phyloP scores from a whole-genome alignment of 2,113 vertebrate genomes.

The Eurystomus gularis region DNA sequence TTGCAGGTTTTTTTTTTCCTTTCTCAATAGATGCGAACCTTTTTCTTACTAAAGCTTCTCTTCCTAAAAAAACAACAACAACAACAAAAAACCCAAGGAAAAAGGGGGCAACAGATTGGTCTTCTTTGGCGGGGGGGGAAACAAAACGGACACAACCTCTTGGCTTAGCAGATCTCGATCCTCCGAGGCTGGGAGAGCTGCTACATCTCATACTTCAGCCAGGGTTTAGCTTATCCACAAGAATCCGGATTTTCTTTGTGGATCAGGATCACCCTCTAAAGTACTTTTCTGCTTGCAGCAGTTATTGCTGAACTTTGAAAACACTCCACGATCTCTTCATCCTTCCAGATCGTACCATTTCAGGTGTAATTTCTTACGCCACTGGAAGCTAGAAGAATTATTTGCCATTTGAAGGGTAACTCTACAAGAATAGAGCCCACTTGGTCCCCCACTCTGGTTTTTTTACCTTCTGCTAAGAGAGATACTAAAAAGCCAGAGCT shows the following conservation, averaged over 20 bases:
- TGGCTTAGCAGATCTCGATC: background rate
- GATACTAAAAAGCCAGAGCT: background rate
- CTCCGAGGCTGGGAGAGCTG: background rate
- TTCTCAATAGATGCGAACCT: background rate
- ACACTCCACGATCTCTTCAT: background rate
- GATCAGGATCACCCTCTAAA: background rate
- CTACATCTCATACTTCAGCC: background rate
- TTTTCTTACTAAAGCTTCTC: background rate
- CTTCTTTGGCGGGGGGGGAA: background rate
- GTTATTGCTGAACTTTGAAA: background rate
- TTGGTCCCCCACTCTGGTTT: background rate
- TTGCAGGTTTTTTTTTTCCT: background rate
- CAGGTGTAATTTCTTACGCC: background rate
- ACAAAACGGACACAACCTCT: fast-evolving
- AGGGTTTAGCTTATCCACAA: background rate
- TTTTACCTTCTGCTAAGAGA: background rate
- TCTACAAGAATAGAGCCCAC: background rate
- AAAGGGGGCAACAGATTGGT: background rate
- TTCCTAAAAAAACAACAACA: background rate
- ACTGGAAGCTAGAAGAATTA: background rate
- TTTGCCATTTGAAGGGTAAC: background rate
- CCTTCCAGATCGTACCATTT: background rate
- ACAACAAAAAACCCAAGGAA: too few relatives aligned
- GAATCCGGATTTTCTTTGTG: background rate
- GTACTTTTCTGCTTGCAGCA: background rate